Evolutionary conservation across 2,888 invertebrate genomes (phyloP), one percentile per base, ranked within the genome.

Genomic region (Chelonus formosanus): DNA sequence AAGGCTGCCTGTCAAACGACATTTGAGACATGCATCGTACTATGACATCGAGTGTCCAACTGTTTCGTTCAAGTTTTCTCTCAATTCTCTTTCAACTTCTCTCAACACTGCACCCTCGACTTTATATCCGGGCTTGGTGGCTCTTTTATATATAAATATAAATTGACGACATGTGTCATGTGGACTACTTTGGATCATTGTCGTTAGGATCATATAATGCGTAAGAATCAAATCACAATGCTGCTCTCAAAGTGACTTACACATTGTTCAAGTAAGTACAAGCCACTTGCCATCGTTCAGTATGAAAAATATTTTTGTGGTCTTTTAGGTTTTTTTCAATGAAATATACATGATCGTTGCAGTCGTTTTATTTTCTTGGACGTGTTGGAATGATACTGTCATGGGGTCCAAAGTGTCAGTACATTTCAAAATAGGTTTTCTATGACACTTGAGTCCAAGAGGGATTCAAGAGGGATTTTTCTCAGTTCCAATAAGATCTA

Each of bases 401-500:
- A 40, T 6, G 73, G 73, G 76, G 74, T 76, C 77, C 76, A 75
- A 78, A 71, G 75, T 74, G 81, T 81, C 82, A 82, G 76, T 67
- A 69, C 78, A 76, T 77, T 80, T 80, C 82, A 81, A 80, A 75
- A 78, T 70, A 74, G 71, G 77, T 77, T 70, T 65, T 76, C 75
- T 73, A 65, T 82, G 83, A 82, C 82, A 80, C 63, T 67, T 65
- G 54, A 54, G 54, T 54, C 36, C 54, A 54, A 40, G 40, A 5
- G 40, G 40, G 40, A 40, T 5, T 40, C 5, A 5, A 4, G 4
- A 35, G 36, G 54, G 35, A 35, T 52, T 35, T 52, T 34, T 52
- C 52, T 52, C 52, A 54, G 10, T 36, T 40, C 5, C 5, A 40
- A 40, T 40, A 40, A 40, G 40, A 60, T 40, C 40, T 6, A 40